These are phyloP conservation scores for Camelus bactrianus DNA, from an alignment of 2,113 vertebrate genomes.

Conservation along the genomic window DNA sequence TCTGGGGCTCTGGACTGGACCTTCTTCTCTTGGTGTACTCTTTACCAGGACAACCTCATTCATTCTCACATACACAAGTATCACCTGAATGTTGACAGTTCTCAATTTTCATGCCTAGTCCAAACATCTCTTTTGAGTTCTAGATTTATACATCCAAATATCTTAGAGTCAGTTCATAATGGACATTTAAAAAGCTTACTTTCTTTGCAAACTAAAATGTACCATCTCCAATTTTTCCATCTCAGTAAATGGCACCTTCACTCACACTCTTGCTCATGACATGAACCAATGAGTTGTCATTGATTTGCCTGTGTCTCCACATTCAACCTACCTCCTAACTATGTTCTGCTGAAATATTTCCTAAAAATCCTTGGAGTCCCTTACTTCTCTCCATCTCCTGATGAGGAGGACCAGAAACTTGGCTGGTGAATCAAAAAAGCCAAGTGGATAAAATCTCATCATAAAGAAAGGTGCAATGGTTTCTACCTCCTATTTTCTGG, in stretches of 20 bases:
- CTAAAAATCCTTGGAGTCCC: not conserved
- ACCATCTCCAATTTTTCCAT: not conserved
- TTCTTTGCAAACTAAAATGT: not conserved
- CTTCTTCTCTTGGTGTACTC: not conserved
- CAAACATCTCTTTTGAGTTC: not conserved
- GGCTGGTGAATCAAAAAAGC: not conserved
- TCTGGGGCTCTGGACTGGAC: not conserved
- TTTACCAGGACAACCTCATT: not conserved
- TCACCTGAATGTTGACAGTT: not conserved
- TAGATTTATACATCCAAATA: not conserved
- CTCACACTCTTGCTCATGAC: not conserved
- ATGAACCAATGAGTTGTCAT: not conserved
- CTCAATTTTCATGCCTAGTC: not conserved
- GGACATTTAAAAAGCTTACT: not conserved
- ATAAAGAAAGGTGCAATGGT: not conserved
- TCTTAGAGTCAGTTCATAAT: not conserved
- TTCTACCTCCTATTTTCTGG: not conserved
- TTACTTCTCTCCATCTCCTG: not conserved
- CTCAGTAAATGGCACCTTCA: not conserved
- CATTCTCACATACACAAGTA: not conserved
- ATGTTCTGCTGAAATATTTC: not conserved
- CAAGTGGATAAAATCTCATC: not conserved
- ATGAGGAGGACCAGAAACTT: not conserved
- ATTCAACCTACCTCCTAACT: not conserved
- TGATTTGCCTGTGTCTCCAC: not conserved